phyloP scores from a whole-genome alignment of 1,140 invertebrate genomes.

The Cecropterus lyciades region DNA sequence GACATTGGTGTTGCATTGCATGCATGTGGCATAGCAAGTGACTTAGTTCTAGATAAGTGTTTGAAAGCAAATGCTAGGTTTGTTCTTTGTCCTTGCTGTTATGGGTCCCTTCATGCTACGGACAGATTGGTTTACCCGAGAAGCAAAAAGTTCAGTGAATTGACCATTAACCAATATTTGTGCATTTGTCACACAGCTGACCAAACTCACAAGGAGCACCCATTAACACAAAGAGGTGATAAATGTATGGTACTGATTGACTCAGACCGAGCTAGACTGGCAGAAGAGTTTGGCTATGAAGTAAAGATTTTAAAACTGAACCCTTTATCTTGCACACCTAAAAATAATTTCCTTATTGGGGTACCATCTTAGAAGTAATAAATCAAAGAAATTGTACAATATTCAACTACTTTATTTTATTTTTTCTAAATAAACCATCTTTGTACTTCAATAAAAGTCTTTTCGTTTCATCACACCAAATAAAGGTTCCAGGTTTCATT shows the following conservation, averaged over 20 bases:
- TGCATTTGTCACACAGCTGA: constrained; percentile 95
- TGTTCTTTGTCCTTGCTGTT: constrained; percentile 97
- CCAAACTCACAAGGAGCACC: constrained; percentile 91
- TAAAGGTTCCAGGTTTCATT: background rate
- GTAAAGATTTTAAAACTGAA: constrained; percentile 91
- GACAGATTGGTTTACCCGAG: constrained; percentile 90
- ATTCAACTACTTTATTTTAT: no score
- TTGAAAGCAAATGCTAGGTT: constrained; percentile 91
- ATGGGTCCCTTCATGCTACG: constrained; percentile 92
- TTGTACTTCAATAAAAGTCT: constrained; percentile 9
- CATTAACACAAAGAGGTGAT: constrained; percentile 75
- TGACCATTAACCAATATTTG: constrained; percentile 89
- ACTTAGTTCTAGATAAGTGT: constrained; percentile 95
- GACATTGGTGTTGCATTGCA: constrained; percentile 95
- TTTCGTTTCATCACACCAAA: constrained; percentile 19
- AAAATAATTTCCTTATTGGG: constrained; percentile 96
- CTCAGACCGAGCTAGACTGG: constrained; percentile 91
- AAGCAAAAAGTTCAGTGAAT: constrained; percentile 85
- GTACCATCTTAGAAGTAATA: constrained; percentile 60
- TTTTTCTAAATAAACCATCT: no score
- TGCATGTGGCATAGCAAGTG: constrained; percentile 97
- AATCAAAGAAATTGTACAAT: no score
- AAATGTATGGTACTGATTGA: constrained; percentile 95
- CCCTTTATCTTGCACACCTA: constrained; percentile 94
- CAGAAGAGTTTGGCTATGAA: constrained; percentile 90